phyloP scores from a whole-genome alignment of 2,113 vertebrate species.

The cattle (Bos taurus) region ARS-UCD2.0 NC_037329.1:51040501-51041000 shows the following conservation, averaged over 20 bases:
- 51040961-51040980: not conserved
- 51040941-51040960: not conserved
- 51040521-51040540: constrained; percentile 71
- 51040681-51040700: not conserved
- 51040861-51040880: not conserved
- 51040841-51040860: not conserved
- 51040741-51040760: not conserved
- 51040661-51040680: not conserved
- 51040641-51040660: not conserved
- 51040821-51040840: not conserved
- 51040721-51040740: not conserved
- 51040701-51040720: not conserved
- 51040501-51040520: constrained; percentile 78
- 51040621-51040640: not conserved
- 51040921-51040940: not conserved
- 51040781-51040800: not conserved
- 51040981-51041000: not conserved
- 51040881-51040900: not conserved
- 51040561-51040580: constrained; percentile 71
- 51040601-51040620: not conserved
- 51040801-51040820: not conserved
- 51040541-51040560: constrained; percentile 62
- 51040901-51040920: not conserved
- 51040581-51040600: constrained; percentile 36
- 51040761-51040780: not conserved